Base-by-base conservation (phyloP, 2,113 vertebrate genomes). In the Ginglymostoma cirratum region DNA sequence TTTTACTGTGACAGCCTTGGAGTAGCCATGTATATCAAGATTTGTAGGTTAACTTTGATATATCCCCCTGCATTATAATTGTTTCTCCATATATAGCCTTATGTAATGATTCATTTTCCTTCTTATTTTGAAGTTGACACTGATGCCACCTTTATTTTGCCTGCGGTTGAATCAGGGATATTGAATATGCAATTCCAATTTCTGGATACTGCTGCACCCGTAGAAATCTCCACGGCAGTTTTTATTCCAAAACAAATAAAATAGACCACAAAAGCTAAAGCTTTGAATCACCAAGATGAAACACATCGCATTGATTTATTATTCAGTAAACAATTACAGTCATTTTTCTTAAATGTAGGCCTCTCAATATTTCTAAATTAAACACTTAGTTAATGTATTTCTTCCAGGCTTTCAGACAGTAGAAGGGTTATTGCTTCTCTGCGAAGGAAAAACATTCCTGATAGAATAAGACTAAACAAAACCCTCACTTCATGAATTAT, bases 251-350 rank as follows among this genome's bases (percentile, higher is more conserved):
- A 92, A 38, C 30, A 66, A 92, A 89, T 21, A 92, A 34, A 90
- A 55, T 90, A 90, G 87, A 90, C 61, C 87, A 90, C 52, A 92
- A 92, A 61, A 92, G 17, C 34, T 24, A 38, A n/a, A 92, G 19
- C 34, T 21, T 38, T 38, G 89, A 92, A 92, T 92, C 55, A 92
- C 89, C 55, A 10, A 65, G 89, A 92, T 92, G 61, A 92, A 92
- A 66, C 19, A n/a, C 38, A 34, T 66, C 61, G 38, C n/a, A 7
- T 92, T 92, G 61, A 92, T 92, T 92, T 66, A 66, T 66, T 66
- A 92, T 92, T n/a, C 89, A 93, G 65, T 66, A 66, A 93, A 66
- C 89, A 93, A 67, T 93, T 93, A 93, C 34, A 93, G n/a, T 93
- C 30, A 66, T 93, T 93, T 87, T 93, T 93, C 55, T 66, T 38